Evolutionary conservation across 2,113 vertebrate genomes (phyloP).

Genomic region (Macroglossus sobrinus): DNA sequence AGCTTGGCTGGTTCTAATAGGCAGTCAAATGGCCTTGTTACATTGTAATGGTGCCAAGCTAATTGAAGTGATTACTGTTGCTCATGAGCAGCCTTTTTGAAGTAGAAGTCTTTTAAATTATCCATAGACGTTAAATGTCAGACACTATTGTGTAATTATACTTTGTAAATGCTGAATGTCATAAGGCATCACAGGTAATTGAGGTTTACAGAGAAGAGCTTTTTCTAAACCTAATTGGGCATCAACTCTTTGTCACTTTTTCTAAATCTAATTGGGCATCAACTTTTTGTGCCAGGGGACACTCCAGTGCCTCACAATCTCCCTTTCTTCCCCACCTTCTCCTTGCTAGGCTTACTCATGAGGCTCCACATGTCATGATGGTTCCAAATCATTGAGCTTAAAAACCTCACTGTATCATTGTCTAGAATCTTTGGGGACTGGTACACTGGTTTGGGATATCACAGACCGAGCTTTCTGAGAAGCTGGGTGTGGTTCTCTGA

Average conservation of each 20-base stretch:
- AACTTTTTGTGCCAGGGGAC: constrained; percentile 84
- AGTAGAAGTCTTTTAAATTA: constrained; percentile 90
- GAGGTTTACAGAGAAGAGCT: constrained; percentile 90
- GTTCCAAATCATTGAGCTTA: constrained; percentile 59
- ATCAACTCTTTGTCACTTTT: constrained; percentile 90
- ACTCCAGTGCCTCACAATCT: constrained; percentile 71
- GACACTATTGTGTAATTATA: constrained; percentile 91
- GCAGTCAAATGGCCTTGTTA: constrained; percentile 91
- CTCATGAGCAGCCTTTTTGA: constrained; percentile 88
- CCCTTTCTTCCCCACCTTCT: constrained; percentile 46
- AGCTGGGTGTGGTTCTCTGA: neutral
- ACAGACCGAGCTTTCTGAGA: constrained; percentile 16
- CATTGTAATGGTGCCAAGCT: constrained; percentile 91
- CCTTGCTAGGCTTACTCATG: constrained; percentile 30
- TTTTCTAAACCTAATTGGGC: constrained; percentile 91
- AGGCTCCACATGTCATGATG: constrained; percentile 49
- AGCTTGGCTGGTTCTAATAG: constrained; percentile 90
- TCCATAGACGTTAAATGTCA: constrained; percentile 90
- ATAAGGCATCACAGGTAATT: constrained; percentile 92
- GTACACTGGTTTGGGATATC: neutral
- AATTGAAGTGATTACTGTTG: constrained; percentile 93
- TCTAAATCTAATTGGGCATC: constrained; percentile 89
- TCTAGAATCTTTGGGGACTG: neutral
- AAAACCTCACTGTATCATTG: neutral
- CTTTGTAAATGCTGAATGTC: constrained; percentile 91